A percentile compares a stretch with the other conserved stretches of the same genome.
Evolutionary conservation across 2,797 vertebrate genomes (phyloP).

Genomic region (Falco biarmicus): DNA sequence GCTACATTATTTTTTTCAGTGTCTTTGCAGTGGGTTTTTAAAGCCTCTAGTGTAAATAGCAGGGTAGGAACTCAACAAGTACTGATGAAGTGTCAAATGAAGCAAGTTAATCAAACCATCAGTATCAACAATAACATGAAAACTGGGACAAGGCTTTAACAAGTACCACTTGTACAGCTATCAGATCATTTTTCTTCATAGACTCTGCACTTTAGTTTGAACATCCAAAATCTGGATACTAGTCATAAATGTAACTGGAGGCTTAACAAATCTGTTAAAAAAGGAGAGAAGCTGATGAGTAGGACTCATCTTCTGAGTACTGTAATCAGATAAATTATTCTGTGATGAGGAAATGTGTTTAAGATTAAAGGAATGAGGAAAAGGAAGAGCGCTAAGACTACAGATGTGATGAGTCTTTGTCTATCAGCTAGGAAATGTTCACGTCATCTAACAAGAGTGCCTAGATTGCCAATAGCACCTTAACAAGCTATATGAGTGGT

Average conservation of each 20-base stretch:
- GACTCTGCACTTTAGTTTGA: neutral
- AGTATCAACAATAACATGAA: neutral
- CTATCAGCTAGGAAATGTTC: neutral
- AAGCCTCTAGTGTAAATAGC: neutral
- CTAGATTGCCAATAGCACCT: neutral
- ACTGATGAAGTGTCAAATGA: neutral
- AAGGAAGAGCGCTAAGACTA: constrained; percentile 20
- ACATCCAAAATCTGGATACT: neutral
- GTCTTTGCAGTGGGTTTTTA: neutral
- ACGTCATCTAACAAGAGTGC: neutral
- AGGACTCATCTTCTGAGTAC: constrained; percentile 28
- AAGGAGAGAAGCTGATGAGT: constrained; percentile 24
- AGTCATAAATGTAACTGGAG: neutral
- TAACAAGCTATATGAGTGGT: constrained; percentile 1
- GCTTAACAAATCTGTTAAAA: constrained; percentile 5
- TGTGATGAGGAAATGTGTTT: constrained; percentile 7
- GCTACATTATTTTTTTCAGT: neutral
- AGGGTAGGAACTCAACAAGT: neutral
- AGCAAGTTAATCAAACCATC: constrained; percentile 1
- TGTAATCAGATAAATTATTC: constrained; percentile 57
- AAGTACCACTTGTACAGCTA: neutral
- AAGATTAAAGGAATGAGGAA: constrained; percentile 23
- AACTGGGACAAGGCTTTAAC: neutral
- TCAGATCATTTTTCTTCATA: neutral
- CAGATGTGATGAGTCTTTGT: constrained; percentile 20